Evolutionary conservation across 2,797 vertebrate genomes (phyloP).

Genomic region (Podargus strigoides): DNA sequence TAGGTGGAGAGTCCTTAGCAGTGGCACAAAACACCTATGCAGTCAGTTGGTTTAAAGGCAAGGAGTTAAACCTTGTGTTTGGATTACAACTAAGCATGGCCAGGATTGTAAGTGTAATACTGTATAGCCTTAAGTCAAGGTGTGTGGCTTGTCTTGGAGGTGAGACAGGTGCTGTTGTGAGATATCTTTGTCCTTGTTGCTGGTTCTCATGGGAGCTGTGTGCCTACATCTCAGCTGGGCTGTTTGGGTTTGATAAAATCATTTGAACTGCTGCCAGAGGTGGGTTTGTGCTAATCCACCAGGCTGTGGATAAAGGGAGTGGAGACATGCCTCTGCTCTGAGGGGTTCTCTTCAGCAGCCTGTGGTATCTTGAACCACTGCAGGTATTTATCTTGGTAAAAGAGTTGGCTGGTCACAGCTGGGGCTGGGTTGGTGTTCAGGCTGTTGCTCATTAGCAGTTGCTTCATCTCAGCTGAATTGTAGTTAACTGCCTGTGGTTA

Average conservation of each 20-base stretch:
- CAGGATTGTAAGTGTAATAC: constrained; percentile 82
- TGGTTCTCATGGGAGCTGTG: not conserved
- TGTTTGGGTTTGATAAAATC: fast-evolving
- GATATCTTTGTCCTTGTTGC: not conserved
- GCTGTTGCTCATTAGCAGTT: not conserved
- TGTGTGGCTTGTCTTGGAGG: not conserved
- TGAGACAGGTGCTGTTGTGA: too few relatives aligned
- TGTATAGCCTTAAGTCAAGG: not conserved
- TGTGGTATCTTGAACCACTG: not conserved
- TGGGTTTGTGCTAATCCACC: not conserved
- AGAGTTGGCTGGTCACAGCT: not conserved
- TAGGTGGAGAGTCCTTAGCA: constrained; percentile 93
- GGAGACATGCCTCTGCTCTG: fast-evolving
- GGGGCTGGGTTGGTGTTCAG: not conserved
- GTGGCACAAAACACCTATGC: constrained; percentile 98
- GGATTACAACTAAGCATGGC: constrained; percentile 98
- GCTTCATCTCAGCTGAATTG: not conserved
- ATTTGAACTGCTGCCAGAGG: not conserved
- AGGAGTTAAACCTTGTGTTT: constrained; percentile 96
- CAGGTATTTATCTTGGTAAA: not conserved
- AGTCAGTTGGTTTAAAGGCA: constrained; percentile 98
- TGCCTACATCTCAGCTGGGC: not conserved
- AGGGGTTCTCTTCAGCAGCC: not conserved
- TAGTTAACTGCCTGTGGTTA: not conserved
- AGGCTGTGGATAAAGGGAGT: not conserved